Evolutionary conservation across 1,140 invertebrate genomes (phyloP).

Genomic region (Centruroides sculpturatus): DNA sequence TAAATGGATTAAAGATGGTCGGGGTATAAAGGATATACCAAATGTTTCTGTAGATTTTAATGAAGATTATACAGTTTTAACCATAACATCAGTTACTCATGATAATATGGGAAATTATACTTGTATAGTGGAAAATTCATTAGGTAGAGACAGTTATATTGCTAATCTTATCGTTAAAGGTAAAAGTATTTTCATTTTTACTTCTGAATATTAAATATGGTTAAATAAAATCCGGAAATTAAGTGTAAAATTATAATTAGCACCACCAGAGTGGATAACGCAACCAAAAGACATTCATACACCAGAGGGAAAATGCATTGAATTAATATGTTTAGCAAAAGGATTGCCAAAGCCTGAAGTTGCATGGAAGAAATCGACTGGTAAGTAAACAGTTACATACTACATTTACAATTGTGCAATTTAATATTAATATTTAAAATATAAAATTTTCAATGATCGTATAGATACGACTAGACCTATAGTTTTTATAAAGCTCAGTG

Average conservation of each 20-base stretch:
- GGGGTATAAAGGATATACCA: background rate
- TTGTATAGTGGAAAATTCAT: conserved; percentile 19
- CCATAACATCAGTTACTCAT: background rate
- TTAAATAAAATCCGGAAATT: no score
- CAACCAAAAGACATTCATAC: conserved; percentile 74
- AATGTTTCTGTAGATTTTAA: background rate
- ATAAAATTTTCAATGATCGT: no score
- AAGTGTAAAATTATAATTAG: conserved; percentile 34
- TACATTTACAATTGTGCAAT: no score
- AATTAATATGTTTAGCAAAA: conserved; percentile 70
- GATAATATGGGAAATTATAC: conserved; percentile 20
- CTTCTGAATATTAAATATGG: no score
- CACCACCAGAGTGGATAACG: conserved; percentile 77
- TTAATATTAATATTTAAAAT: background rate
- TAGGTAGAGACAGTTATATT: conserved; percentile 16
- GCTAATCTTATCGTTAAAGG: conserved; percentile 17
- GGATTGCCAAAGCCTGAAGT: conserved; percentile 62
- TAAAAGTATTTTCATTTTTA: background rate
- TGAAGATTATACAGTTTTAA: background rate
- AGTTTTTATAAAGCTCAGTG: no score
- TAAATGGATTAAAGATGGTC: conserved; percentile 3
- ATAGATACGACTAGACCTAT: no score
- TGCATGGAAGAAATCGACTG: conserved; percentile 1
- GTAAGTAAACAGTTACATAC: background rate
- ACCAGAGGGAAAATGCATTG: conserved; percentile 61